Conservation (phyloP, 1,140 invertebrate genomes). For the Zaprionus lachaisei region DNA sequence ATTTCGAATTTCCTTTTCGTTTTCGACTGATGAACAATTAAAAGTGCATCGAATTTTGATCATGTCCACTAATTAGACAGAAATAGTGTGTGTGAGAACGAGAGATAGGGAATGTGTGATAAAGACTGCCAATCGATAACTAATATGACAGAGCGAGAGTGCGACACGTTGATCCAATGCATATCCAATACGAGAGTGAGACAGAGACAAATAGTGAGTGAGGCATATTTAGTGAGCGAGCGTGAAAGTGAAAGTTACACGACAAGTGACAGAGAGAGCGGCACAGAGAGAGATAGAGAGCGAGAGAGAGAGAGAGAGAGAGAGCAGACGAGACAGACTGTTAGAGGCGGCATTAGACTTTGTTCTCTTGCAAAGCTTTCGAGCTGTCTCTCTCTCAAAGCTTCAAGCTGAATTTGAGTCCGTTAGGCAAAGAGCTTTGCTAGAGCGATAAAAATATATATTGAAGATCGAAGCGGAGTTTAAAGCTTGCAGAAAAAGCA, state of each 20-base stretch:
- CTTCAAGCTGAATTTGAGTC: not conserved
- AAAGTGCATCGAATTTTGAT: constrained; percentile 20
- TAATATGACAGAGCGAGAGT: constrained; percentile 25
- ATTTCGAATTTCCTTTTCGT: constrained; percentile 21
- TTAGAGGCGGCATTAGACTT: not conserved
- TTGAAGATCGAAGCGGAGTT: constrained; percentile 5
- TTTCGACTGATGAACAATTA: constrained; percentile 28
- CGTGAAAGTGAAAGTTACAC: constrained; percentile 27
- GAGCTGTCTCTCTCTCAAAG: constrained; percentile 2
- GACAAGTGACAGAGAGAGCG: constrained; percentile 1
- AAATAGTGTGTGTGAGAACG: constrained; percentile 23
- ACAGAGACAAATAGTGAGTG: constrained; percentile 17
- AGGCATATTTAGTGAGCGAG: constrained; percentile 42
- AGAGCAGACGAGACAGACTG: not conserved
- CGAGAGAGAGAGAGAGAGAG: constrained; percentile 28
- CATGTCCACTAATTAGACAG: constrained; percentile 31
- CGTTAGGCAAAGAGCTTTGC: not conserved
- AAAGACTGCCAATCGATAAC: constrained; percentile 28
- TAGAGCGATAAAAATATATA: not conserved
- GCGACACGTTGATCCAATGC: constrained; percentile 32
- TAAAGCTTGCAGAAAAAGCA: constrained; percentile 7
- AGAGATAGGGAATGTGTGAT: constrained; percentile 6
- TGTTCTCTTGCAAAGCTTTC: constrained; percentile 4
- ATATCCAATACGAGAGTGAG: constrained; percentile 37
- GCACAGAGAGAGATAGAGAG: constrained; percentile 31